These are phyloP conservation scores for Syngnathus floridae DNA, from an alignment of 2,113 vertebrate genomes.

Conservation along the genomic window DNA sequence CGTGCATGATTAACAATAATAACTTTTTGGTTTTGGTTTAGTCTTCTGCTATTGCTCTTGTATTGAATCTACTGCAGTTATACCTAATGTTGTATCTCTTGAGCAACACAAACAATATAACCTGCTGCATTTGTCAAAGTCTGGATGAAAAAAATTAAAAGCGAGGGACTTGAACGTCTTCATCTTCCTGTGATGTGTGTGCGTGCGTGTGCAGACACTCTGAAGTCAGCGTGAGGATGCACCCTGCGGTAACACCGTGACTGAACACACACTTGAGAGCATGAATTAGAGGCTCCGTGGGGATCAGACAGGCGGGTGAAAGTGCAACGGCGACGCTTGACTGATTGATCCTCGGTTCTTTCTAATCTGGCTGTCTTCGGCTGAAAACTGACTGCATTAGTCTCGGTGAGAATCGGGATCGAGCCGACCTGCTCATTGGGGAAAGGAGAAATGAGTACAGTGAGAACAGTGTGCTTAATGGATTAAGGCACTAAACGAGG, in stretches of 20 bases:
- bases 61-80: background rate
- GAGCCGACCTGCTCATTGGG: background rate
- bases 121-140: conserved; percentile 16
- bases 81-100: background rate
- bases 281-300: conserved; percentile 39
- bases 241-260: conserved; percentile 43
- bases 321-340: conserved; percentile 34
- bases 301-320: conserved; percentile 42
- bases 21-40: background rate
- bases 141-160: conserved; percentile 30
- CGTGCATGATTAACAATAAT: background rate
- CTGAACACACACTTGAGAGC: conserved; percentile 29
- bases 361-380: conserved; percentile 11
- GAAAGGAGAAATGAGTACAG: background rate
- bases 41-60: background rate
- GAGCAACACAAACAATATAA: background rate
- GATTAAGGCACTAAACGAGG: background rate
- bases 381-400: conserved; percentile 21
- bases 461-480: conserved; percentile 10
- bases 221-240: conserved; percentile 33
- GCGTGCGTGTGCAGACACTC: conserved; percentile 10
- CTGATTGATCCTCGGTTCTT: conserved; percentile 22
- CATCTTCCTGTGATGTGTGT: conserved; percentile 17
- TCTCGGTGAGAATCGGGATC: background rate
- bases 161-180: conserved; percentile 2